Evolutionary conservation across 2,113 vertebrate species (phyloP).

Genomic region (Sciurus niger): DNA sequence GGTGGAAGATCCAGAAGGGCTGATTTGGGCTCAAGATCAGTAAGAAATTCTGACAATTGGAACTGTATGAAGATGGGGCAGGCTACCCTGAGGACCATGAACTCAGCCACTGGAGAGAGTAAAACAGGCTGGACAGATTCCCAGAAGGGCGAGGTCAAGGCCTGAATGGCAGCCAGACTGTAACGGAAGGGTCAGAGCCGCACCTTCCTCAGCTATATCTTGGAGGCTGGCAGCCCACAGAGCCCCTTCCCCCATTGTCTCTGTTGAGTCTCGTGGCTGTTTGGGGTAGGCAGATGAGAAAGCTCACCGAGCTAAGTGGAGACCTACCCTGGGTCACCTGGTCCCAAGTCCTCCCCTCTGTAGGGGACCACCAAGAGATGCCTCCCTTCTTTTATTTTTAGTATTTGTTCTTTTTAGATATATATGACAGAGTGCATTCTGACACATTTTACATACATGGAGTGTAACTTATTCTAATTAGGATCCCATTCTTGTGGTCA

Average conservation of each 20-base stretch:
- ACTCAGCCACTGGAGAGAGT: not conserved
- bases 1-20: not conserved
- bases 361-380: not conserved
- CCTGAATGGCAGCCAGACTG: not conserved
- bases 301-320: not conserved
- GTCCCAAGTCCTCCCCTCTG: not conserved
- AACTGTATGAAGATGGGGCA: not conserved
- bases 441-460: no score
- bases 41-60: not conserved
- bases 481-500: no score
- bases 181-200: not conserved
- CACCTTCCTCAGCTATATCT: accelerated
- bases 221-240: not conserved
- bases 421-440: no score
- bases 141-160: not conserved
- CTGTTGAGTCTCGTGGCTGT: not conserved
- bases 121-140: not conserved
- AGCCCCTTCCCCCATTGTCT: not conserved
- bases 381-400: not conserved
- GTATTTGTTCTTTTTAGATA: no score
- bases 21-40: not conserved
- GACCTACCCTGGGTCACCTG: not conserved
- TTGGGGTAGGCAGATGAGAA: not conserved
- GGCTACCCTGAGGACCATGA: not conserved
- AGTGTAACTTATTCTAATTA: no score